These are phyloP conservation scores for Sepiola atlantica DNA, from an alignment of 2,888 invertebrate species.

Conservation along the genomic window DNA sequence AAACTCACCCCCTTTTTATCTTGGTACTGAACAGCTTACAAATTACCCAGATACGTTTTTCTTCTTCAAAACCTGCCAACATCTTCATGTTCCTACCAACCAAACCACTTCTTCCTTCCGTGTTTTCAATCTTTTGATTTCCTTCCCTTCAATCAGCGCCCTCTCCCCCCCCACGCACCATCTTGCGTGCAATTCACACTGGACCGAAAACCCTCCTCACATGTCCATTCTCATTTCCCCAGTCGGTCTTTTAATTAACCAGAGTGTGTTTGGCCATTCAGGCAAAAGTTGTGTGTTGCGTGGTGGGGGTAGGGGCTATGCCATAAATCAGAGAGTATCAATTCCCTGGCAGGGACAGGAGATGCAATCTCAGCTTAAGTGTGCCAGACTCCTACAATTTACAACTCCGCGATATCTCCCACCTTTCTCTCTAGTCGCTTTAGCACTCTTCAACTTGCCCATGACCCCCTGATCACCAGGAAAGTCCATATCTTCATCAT, in stretches of 20 bases:
- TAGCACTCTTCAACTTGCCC: background rate
- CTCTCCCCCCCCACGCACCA: too few relatives aligned
- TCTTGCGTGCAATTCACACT: background rate
- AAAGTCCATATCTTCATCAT: background rate
- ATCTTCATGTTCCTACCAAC: background rate
- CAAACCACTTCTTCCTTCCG: background rate
- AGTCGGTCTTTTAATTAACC: background rate
- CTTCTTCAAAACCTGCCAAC: background rate
- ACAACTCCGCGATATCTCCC: background rate
- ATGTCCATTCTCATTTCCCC: background rate
- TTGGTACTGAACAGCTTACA: too few relatives aligned
- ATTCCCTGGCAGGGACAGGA: background rate
- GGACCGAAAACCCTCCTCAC: background rate
- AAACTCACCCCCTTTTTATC: too few relatives aligned
- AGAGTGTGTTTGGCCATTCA: background rate
- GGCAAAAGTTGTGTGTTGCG: background rate
- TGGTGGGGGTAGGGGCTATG: background rate
- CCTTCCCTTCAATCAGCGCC: background rate
- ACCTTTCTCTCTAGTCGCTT: background rate
- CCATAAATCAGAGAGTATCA: background rate
- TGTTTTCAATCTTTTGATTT: background rate
- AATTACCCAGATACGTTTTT: too few relatives aligned
- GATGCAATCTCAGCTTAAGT: background rate
- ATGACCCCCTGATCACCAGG: background rate
- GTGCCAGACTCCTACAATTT: background rate